These are phyloP conservation scores for Tragelaphus strepsiceros DNA, from an alignment of 2,113 vertebrate species.

Conservation along the genomic window DNA sequence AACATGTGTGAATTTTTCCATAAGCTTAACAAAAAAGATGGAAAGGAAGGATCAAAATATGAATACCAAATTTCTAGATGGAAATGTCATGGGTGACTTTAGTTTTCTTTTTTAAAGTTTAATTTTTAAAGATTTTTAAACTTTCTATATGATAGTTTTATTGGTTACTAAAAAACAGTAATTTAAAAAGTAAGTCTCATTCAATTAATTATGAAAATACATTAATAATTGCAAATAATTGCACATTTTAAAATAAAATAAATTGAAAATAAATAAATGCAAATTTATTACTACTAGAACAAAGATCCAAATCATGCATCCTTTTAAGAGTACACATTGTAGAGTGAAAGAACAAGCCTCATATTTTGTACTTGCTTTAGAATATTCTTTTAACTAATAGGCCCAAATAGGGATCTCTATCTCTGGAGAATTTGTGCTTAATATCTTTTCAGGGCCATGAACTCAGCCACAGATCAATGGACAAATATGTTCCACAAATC, in stretches of 20 bases:
- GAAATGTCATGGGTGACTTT: neutral
- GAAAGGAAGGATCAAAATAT: neutral
- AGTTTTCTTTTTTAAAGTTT: neutral
- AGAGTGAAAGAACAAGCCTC: neutral
- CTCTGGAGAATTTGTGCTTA: neutral
- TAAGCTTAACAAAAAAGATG: neutral
- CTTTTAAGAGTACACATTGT: neutral
- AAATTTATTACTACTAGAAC: neutral
- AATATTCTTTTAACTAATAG: neutral
- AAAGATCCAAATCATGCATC: neutral
- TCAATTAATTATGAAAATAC: neutral
- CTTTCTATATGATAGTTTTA: neutral
- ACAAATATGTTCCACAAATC: conserved; percentile 27
- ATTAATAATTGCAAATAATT: neutral
- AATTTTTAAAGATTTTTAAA: neutral
- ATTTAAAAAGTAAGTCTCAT: neutral
- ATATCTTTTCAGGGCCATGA: neutral
- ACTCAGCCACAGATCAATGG: conserved; percentile 20
- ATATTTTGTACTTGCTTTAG: neutral
- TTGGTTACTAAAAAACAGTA: neutral
- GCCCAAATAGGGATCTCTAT: neutral
- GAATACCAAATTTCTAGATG: neutral
- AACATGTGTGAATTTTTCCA: neutral
- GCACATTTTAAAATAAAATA: too few relatives aligned
- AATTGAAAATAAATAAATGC: neutral